Evolutionary conservation across 2,797 vertebrate genomes (phyloP), one percentile per base, ranked within the genome.

Genomic region (Cyprinella venusta): DNA sequence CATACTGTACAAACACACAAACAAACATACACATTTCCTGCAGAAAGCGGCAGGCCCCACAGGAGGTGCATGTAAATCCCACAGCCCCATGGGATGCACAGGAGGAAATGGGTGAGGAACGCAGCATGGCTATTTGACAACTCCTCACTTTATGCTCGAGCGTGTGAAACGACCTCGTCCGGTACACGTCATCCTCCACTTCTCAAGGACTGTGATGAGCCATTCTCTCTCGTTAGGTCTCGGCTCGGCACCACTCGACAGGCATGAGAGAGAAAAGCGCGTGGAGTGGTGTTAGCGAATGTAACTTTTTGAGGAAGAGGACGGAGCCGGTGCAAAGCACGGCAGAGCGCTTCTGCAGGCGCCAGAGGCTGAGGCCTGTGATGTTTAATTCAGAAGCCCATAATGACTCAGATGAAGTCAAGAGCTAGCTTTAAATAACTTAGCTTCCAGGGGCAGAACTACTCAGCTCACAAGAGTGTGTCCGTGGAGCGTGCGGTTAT

Each of bases 381-480:
- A 95, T 96, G 94, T 96, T 95, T 95, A 95, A 96, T 95, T 95
- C 94, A 96, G 90, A 81, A 94, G 92, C 93, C 93, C 92, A 94
- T 95, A 95, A 95, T 95, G 94, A 95, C 92, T 94, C 92, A 90
- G 91, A 94, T 91, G 92, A 93, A 94, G 94, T 94, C 90, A 91
- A 94, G 92, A 93, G 93, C 88, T 87, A 88, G 92, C 93, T 95
- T 95, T 94, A 95, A 95, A 95, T 95, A 95, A 95, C 94, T 94
- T 93, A 93, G 93, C 92, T 94, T 93, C 92, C 91, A 94, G 91
- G 92, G 92, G 91, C 91, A 94, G 91, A 93, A 92, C 91, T 91
- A 92, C 91, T 91, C 91, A 88, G 90, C 90, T 92, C 89, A 90
- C 90, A 92, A 91, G 90, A 90, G 65, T 81, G 68, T 56, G 36